Conservation (phyloP, 1,140 invertebrate genomes). For the Tenebrio molitor region DNA sequence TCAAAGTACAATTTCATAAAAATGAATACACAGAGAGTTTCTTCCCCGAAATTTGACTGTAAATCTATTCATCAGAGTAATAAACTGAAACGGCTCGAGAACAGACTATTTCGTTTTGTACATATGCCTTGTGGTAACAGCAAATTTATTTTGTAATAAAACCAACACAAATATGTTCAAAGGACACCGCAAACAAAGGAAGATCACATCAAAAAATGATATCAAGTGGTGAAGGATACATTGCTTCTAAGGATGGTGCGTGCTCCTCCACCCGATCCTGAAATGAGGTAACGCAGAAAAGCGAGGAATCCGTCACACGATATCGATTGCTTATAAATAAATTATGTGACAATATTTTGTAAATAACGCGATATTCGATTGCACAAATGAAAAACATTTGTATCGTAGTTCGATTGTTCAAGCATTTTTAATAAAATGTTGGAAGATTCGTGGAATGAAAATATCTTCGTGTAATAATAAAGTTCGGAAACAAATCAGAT, state of each 20-base stretch:
- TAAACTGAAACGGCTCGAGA: slow-evolving; percentile 16
- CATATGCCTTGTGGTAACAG: slow-evolving; percentile 24
- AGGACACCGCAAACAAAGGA: slow-evolving; percentile 42
- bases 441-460: neutral
- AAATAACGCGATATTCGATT: neutral
- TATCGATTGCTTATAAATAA: slow-evolving; percentile 27
- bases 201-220: slow-evolving; percentile 41
- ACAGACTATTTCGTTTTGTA: slow-evolving; percentile 22
- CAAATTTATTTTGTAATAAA: slow-evolving; percentile 46
- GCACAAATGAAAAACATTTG: neutral
- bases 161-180: slow-evolving; percentile 43
- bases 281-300: slow-evolving; percentile 5
- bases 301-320: neutral
- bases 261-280: slow-evolving; percentile 9
- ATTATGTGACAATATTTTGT: neutral
- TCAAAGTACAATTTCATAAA: neutral
- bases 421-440: neutral
- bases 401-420: neutral
- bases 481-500: neutral
- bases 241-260: slow-evolving; percentile 18
- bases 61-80: slow-evolving; percentile 1
- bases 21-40: neutral
- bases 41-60: neutral
- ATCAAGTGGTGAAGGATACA: slow-evolving; percentile 34
- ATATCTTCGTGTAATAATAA: neutral